A percentile compares a stretch with the other conserved stretches of the same genome.
phyloP scores from a whole-genome alignment of 2,113 vertebrate genomes.

The Bos javanicus region DNA sequence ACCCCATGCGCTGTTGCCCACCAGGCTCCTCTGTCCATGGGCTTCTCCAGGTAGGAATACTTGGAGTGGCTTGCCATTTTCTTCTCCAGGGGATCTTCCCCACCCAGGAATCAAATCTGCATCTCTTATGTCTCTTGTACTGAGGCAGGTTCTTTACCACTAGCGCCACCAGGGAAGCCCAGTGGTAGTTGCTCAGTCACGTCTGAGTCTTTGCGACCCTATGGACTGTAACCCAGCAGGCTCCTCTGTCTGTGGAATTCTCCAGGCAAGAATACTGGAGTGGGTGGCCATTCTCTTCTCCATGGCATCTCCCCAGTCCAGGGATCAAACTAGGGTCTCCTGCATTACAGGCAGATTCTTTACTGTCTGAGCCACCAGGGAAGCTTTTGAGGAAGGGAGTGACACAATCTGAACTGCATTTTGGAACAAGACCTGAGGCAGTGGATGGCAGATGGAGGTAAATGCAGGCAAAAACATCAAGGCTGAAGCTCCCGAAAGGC shows the following conservation, averaged over 20 bases:
- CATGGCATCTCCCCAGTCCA: background rate
- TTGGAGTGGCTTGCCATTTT: background rate
- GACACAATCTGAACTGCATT: background rate
- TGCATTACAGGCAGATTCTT: background rate
- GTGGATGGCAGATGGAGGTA: background rate
- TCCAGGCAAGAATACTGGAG: background rate
- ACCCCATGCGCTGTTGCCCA: background rate
- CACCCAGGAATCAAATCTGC: background rate
- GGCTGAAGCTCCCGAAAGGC: background rate
- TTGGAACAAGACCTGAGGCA: background rate
- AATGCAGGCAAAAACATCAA: background rate
- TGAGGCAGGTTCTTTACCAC: background rate
- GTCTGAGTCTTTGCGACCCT: background rate
- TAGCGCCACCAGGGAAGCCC: background rate
- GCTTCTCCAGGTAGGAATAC: background rate
- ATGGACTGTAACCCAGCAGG: background rate
- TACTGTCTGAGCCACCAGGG: background rate
- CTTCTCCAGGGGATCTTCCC: background rate
- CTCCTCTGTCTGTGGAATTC: rapidly evolving
- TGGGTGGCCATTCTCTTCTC: background rate
- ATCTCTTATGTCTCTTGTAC: background rate
- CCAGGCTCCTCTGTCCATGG: background rate
- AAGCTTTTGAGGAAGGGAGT: background rate
- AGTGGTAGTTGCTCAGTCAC: too few relatives aligned
- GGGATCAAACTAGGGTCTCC: background rate